Evolutionary conservation across 2,797 vertebrate species (phyloP).

Genomic region (Rousettus madagascariensis): DNA sequence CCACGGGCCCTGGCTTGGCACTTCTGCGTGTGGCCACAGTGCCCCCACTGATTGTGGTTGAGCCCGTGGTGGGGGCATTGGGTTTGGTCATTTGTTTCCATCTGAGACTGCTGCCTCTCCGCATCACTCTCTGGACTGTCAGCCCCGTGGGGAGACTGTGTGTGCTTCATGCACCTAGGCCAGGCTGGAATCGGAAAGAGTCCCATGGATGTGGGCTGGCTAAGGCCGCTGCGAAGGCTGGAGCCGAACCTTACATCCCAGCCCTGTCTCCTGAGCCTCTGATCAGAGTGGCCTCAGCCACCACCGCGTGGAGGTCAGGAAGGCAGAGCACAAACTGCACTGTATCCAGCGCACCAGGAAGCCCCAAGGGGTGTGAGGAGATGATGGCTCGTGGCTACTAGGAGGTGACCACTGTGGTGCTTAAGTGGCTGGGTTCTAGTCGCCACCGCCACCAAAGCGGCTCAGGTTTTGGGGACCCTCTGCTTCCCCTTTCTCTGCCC

Average conservation of each 20-base stretch:
- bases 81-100: not conserved
- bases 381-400: not conserved
- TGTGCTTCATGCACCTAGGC: not conserved
- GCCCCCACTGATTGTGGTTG: not conserved
- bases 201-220: not conserved
- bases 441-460: not conserved
- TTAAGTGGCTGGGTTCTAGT: not conserved
- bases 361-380: not conserved
- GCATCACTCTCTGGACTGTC: not conserved
- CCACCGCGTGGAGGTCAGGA: not conserved
- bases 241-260: not conserved
- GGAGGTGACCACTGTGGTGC: not conserved
- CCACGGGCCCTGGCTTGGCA: not conserved
- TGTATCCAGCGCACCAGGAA: fast-evolving
- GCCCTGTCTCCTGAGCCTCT: not conserved
- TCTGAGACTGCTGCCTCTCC: not conserved
- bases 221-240: not conserved
- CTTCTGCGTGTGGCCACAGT: not conserved
- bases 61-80: not conserved
- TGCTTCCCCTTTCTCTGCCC: not conserved
- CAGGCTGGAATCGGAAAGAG: not conserved
- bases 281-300: not conserved
- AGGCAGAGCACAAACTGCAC: not conserved
- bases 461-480: not conserved
- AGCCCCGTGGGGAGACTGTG: not conserved